A percentile compares a stretch with the other conserved stretches of the same genome.
Evolutionary conservation across 2,888 invertebrate species (phyloP).

Genomic region (Melolontha melolontha): DNA sequence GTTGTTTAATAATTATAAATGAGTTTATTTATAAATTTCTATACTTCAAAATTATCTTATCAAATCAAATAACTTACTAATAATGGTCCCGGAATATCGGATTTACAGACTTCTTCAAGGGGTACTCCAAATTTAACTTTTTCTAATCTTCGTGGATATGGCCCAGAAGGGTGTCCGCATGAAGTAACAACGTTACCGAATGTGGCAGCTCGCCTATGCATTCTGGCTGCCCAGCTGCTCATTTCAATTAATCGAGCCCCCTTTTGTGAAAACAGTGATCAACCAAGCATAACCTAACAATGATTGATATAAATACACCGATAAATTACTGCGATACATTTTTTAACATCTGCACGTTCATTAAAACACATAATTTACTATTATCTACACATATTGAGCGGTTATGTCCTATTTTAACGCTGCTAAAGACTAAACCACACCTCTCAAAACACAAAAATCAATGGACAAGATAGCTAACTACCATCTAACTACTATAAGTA

Average conservation of each 20-base stretch:
- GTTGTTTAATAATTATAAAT: constrained; percentile 14
- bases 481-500: constrained; percentile 24
- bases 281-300: constrained; percentile 60
- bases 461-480: constrained; percentile 48
- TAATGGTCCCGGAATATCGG: constrained; percentile 93
- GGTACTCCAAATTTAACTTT: constrained; percentile 96
- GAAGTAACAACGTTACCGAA: constrained; percentile 92
- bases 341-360: constrained; percentile 40
- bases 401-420: constrained; percentile 47
- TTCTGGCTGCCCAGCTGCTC: constrained; percentile 93
- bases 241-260: constrained; percentile 67
- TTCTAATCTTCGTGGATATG: constrained; percentile 86
- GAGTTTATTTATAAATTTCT: background rate
- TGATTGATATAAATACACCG: constrained; percentile 50
- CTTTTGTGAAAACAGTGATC: constrained; percentile 50
- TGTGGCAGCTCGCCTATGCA: constrained; percentile 91
- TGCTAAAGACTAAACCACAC: constrained; percentile 54
- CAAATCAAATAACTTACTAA: constrained; percentile 71
- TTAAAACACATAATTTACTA: constrained; percentile 34
- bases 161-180: constrained; percentile 87
- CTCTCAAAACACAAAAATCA: constrained; percentile 54
- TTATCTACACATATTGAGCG: constrained; percentile 48
- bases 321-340: constrained; percentile 42
- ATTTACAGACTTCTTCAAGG: constrained; percentile 93
- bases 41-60: constrained; percentile 9